These are phyloP conservation scores for Aleiodes alternator DNA, from an alignment of 2,888 invertebrate genomes.

Conservation along the genomic window DNA sequence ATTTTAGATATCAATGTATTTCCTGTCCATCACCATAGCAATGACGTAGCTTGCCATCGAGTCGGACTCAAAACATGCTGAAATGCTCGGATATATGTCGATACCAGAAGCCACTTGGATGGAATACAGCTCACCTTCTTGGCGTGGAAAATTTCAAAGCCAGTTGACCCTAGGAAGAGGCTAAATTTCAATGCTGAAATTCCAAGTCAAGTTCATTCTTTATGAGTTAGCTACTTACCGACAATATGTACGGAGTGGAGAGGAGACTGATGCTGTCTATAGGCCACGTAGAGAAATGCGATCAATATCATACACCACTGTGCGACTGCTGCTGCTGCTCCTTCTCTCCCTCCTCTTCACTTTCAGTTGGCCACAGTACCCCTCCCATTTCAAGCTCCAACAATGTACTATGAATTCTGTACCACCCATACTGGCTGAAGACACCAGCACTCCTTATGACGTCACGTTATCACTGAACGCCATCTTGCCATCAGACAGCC, in stretches of 20 bases:
- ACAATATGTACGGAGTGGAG: conserved; percentile 62
- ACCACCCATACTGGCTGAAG: conserved; percentile 45
- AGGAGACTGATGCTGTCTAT: conserved; percentile 74
- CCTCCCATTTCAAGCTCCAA: conserved; percentile 44
- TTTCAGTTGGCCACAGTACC: conserved; percentile 42
- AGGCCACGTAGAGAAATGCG: conserved; percentile 72
- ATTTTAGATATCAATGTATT: too few relatives aligned
- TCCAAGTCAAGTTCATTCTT: too few relatives aligned
- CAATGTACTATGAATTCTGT: conserved; percentile 40
- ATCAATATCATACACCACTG: conserved; percentile 73
- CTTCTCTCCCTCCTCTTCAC: conserved; percentile 51
- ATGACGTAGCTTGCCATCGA: too few relatives aligned
- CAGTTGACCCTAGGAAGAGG: too few relatives aligned
- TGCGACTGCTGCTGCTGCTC: conserved; percentile 53
- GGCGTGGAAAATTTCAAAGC: too few relatives aligned
- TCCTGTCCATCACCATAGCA: too few relatives aligned
- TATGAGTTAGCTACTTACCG: conserved; percentile 69
- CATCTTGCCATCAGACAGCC: conserved; percentile 75
- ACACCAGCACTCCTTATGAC: conserved; percentile 59
- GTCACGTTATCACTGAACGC: conserved; percentile 75
- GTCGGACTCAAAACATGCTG: too few relatives aligned
- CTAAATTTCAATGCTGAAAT: too few relatives aligned
- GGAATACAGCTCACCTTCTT: too few relatives aligned
- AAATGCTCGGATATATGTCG: too few relatives aligned
- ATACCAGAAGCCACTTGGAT: too few relatives aligned